Evolutionary conservation across 1,140 invertebrate species (phyloP), one percentile per base, ranked within the genome.

Genomic region (Manduca sexta): DNA sequence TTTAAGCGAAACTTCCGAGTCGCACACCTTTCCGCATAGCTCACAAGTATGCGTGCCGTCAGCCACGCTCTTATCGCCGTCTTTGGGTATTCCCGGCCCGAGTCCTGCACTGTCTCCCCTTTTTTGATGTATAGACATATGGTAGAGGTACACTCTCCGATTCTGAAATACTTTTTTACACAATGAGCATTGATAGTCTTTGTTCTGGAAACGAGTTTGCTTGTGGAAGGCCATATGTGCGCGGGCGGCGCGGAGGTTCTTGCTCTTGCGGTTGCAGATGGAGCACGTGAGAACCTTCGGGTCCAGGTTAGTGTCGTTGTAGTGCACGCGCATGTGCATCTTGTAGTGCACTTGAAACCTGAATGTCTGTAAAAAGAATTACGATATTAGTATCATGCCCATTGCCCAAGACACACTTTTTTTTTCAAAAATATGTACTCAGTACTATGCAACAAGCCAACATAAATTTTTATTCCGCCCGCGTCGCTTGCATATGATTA

Each of bases 141-240:
- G 79, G 0, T 75, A 70, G 12, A 86, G 70, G 33, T 86, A 85
- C 5, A 80, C 75, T 51, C 76, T 77, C 10, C 82, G 52, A 45
- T 58, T 56, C 43, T 82, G 79, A 42, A 86, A 87, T 1, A 84
- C 69, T 31, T 74, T 59, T 45, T 84, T 77, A 58, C 86, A 87
- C 18, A 87, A 78, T 14, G 79, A 73, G 49, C 86, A 87, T 52
- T 82, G 69, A 55, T 85, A 86, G 62, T 85, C 79, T 18, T 79
- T 78, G 53, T 58, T 76, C 38, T 79, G 60, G 53, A 85, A 85
- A 14, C 82, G 74, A 1, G 80, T 84, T 40, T 85, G 72, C 26
- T 82, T 86, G 60, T 87, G 86, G 66, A 60, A 87, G 46, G 78
- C 86, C 77, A 86, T 82, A 43, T 87, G 86, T 12, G 69, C 69